Conservation (phyloP, 2,797 vertebrate species). For the Catostomus latipinnis region DNA sequence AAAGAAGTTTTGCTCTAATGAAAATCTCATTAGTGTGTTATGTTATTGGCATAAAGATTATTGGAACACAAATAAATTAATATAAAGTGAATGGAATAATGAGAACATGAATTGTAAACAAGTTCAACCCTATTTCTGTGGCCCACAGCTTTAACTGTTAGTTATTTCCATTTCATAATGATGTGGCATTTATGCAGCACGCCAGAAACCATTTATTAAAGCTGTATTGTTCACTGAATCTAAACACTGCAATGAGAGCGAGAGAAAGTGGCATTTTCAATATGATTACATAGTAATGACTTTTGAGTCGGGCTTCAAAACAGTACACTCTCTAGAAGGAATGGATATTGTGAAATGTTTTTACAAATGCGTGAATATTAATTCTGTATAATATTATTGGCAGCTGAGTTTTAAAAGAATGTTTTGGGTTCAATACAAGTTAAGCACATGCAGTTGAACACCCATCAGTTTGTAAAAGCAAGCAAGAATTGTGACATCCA, state of each 20-base stretch:
- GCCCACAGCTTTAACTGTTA: slow-evolving; percentile 46
- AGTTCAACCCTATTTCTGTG: slow-evolving; percentile 37
- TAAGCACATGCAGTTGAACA: not conserved
- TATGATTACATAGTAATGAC: slow-evolving; percentile 39
- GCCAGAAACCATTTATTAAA: slow-evolving; percentile 49
- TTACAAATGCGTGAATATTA: slow-evolving; percentile 23
- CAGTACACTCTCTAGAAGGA: slow-evolving; percentile 5
- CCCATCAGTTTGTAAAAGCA: too few relatives aligned
- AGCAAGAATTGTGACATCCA: too few relatives aligned
- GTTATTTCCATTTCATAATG: slow-evolving; percentile 42
- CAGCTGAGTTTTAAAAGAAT: slow-evolving; percentile 1
- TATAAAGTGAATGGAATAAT: slow-evolving; percentile 44
- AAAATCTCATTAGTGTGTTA: slow-evolving; percentile 27
- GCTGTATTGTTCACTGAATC: slow-evolving; percentile 48
- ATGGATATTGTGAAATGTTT: slow-evolving; percentile 17
- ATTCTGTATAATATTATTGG: slow-evolving; percentile 23
- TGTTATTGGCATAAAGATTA: slow-evolving; percentile 29
- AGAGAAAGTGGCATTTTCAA: slow-evolving; percentile 38
- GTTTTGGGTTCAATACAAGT: not conserved
- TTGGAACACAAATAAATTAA: slow-evolving; percentile 15
- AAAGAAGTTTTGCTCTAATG: slow-evolving; percentile 31
- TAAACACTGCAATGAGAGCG: slow-evolving; percentile 48
- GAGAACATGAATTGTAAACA: slow-evolving; percentile 50
- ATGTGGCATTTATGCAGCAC: slow-evolving; percentile 48
- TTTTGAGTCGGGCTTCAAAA: slow-evolving; percentile 16